Base-by-base conservation (phyloP, 2,797 vertebrate species). In the Neomorphus geoffroyi region DNA sequence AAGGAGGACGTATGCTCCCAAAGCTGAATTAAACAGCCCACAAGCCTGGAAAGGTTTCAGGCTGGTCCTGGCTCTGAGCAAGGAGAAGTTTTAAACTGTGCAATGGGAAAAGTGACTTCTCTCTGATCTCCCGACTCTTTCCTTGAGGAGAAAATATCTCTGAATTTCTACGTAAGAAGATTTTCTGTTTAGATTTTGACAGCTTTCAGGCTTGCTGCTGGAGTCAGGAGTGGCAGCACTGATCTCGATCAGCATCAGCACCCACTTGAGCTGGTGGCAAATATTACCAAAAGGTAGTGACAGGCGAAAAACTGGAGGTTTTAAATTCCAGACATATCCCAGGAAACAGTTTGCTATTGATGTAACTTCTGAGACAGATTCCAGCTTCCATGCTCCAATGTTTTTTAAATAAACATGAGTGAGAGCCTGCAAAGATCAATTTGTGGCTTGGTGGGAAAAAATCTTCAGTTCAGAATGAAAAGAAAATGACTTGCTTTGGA, bases 321-420 rank as follows among this genome's bases (percentile, higher is more conserved):
- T 95, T 32, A 41, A 77, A 94, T 96, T 94, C 96, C 94, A 80
- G 71, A 56, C 8, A 69, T 93, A 23, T 95, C 95, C 96, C 93
- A 87, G 94, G 93, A 94, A 95, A 95, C 95, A 91, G 84, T 72
- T 95, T 60, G 75, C 41, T 91, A 13, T 87, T 92, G 94, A 96
- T 95, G 86, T 94, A 90, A 95, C 58, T 96, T 88, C 58, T 67
- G 65, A 94, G 80, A 58, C 48, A 62, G 58, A 71, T 75, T 89
- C 85, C 92, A 90, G 82, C 87, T 62, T 93, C 82, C 80, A 69
- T 67, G 73, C 77, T 66, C 77, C 77, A 86, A 48, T 86, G 89
- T 91, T 96, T 92, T 95, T 84, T 79, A 91, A 96, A 94, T 86
- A 97, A 96, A 96, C 91, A 97, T 4, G 1, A 91, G 27, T 8